These are phyloP conservation scores for Vulpes vulpes DNA, from an alignment of 2,113 vertebrate species.

Conservation along the genomic window DNA sequence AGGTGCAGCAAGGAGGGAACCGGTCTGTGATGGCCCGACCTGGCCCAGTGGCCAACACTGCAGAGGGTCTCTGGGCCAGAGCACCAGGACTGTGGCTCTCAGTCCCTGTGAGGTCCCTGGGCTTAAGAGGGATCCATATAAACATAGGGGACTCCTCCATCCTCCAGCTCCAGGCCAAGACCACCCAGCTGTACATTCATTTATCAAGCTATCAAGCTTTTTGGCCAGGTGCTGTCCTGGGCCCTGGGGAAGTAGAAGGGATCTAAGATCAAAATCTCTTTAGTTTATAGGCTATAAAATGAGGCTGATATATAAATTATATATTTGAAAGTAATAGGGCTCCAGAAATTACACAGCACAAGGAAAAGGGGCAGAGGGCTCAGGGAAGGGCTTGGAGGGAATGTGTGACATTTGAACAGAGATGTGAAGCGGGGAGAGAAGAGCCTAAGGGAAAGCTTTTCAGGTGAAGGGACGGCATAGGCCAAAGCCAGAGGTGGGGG, in stretches of 20 bases:
- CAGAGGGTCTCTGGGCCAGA: background rate
- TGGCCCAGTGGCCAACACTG: background rate
- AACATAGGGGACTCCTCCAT: background rate
- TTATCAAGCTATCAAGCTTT: background rate
- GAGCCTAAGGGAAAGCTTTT: background rate
- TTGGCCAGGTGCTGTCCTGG: background rate
- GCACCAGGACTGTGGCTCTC: too few species aligned
- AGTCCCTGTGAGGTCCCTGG: background rate
- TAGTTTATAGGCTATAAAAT: background rate
- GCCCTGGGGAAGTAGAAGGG: background rate
- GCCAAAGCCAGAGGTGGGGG: background rate
- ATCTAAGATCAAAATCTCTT: background rate
- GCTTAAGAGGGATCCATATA: background rate
- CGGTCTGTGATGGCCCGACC: background rate
- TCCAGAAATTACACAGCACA: background rate
- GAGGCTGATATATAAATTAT: background rate
- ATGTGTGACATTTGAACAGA: background rate
- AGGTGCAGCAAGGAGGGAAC: background rate
- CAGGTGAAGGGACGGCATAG: background rate
- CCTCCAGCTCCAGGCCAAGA: background rate
- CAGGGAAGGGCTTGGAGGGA: background rate
- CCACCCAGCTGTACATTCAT: background rate
- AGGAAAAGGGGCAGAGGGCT: too few species aligned
- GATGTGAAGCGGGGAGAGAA: rapidly evolving
- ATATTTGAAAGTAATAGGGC: background rate